Percentiles rank a stretch among this genome's conserved stretches.
Conservation (phyloP, 2,888 invertebrate species). For the Melanostoma scalare region DNA sequence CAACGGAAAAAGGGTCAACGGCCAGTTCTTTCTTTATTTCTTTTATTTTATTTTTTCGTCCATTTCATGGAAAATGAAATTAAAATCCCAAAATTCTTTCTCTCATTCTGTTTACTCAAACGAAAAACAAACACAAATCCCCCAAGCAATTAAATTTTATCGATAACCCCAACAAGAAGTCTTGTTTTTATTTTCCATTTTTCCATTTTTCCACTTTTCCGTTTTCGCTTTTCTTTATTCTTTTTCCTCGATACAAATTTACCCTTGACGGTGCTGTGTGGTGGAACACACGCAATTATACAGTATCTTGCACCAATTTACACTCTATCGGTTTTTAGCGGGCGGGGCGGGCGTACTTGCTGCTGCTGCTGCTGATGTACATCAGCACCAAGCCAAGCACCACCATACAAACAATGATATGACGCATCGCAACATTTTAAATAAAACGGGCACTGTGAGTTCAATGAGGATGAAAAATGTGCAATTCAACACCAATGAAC, state of each 20-base stretch:
- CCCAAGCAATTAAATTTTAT: constrained; percentile 69
- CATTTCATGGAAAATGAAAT: constrained; percentile 19
- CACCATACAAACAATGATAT: constrained; percentile 3
- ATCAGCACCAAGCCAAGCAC: background rate
- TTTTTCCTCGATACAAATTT: constrained; percentile 22
- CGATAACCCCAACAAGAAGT: constrained; percentile 58
- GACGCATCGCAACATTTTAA: constrained; percentile 1
- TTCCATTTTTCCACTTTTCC: constrained; percentile 10
- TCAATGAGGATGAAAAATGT: constrained; percentile 61
- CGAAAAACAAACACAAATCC: constrained; percentile 46
- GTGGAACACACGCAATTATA: constrained; percentile 50
- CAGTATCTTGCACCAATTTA: constrained; percentile 66
- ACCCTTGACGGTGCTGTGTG: constrained; percentile 35
- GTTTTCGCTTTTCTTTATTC: constrained; percentile 5
- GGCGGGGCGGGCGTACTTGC: constrained; percentile 16
- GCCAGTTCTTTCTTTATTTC: constrained; percentile 25
- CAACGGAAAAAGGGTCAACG: constrained; percentile 41
- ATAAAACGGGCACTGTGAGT: constrained; percentile 5
- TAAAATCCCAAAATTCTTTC: constrained; percentile 25
- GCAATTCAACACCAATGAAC: constrained; percentile 45
- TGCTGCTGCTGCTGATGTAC: background rate
- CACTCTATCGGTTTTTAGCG: constrained; percentile 60
- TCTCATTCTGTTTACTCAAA: constrained; percentile 28
- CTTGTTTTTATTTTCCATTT: constrained; percentile 20
- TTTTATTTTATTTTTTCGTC: background rate